These are phyloP conservation scores for Phortica okadai DNA, from an alignment of 2,888 invertebrate genomes.

Conservation along the genomic window DNA sequence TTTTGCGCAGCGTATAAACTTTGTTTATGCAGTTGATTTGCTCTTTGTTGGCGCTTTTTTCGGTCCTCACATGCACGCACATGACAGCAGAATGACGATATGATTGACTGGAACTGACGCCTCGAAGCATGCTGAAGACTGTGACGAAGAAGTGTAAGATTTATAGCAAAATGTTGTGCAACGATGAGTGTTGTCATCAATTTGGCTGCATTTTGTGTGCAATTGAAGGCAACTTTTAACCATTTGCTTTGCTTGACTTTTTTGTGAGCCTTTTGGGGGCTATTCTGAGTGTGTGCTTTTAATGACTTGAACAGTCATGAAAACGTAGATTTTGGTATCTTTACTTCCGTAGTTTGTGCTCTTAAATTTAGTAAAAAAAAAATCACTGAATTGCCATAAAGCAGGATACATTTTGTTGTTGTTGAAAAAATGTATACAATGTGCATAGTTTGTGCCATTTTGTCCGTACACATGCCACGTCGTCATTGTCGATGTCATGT, in stretches of 20 bases:
- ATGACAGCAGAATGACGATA: neutral
- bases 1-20: slow-evolving; percentile 20
- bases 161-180: slow-evolving; percentile 11
- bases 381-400: neutral
- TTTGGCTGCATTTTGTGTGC: slow-evolving; percentile 11
- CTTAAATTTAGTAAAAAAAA: neutral
- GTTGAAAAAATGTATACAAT: neutral
- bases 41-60: slow-evolving; percentile 2
- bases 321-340: neutral
- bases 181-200: neutral
- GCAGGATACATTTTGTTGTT: neutral
- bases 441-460: slow-evolving; percentile 12
- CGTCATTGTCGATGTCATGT: neutral
- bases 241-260: neutral
- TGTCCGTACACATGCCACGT: neutral
- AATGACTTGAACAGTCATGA: slow-evolving; percentile 20
- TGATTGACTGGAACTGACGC: slow-evolving; percentile 3
- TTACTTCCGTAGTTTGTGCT: neutral
- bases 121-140: neutral
- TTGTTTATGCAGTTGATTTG: slow-evolving; percentile 27
- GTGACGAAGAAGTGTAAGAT: slow-evolving; percentile 7
- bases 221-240: slow-evolving; percentile 18
- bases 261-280: neutral
- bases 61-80: neutral
- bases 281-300: neutral